Percentiles rank a stretch among this genome's conserved stretches.
Conservation (phyloP, 2,888 invertebrate species). For the Synanthedon myopaeformis region DNA sequence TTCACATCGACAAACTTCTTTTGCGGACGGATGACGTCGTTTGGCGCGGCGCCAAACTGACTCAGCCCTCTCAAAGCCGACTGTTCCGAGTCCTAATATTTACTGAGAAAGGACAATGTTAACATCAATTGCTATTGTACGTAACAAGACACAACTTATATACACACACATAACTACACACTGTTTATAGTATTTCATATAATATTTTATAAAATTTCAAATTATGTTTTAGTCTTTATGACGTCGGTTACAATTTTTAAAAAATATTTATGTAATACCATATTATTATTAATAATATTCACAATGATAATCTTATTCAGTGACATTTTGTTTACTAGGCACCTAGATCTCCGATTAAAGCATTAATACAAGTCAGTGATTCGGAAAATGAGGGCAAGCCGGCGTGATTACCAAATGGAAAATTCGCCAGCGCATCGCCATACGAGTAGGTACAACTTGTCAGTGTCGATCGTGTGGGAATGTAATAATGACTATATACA, state of each 20-base stretch:
- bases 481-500: no score
- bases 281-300: no score
- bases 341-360: slow-evolving; percentile 12
- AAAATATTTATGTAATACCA: no score
- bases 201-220: no score
- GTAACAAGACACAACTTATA: no score
- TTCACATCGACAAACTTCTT: slow-evolving; percentile 4
- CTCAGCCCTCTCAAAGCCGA: slow-evolving; percentile 9
- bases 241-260: no score
- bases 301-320: slow-evolving; percentile 1
- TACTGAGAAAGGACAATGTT: not conserved
- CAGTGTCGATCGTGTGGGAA: no score
- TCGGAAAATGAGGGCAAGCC: slow-evolving; percentile 35
- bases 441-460: no score
- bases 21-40: slow-evolving; percentile 8
- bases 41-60: slow-evolving; percentile 29
- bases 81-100: not conserved
- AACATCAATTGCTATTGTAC: no score
- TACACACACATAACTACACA: no score
- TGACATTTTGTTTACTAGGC: slow-evolving; percentile 5
- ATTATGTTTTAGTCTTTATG: no score
- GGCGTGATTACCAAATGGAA: slow-evolving; percentile 30
- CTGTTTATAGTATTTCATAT: no score
- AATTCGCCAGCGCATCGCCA: slow-evolving; percentile 16
- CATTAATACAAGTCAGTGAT: slow-evolving; percentile 25